Conservation (phyloP, 1,140 invertebrate genomes). For the Lasaia peninsularis region DNA sequence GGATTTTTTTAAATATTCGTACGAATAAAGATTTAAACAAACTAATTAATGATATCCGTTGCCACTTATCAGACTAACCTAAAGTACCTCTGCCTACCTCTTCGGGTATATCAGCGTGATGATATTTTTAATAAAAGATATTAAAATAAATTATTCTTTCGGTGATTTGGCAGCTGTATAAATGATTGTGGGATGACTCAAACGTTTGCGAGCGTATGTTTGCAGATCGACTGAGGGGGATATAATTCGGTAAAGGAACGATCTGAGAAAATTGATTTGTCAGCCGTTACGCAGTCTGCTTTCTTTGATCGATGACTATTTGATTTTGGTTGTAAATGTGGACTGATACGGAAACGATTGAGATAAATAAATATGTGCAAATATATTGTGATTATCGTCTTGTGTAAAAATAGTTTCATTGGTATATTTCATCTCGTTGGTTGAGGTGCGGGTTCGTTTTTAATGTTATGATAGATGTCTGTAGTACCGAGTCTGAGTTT, state of each 20-base stretch:
- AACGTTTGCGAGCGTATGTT: conserved; percentile 34
- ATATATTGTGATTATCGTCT: not conserved
- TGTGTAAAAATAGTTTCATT: too few relatives aligned
- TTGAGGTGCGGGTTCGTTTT: too few relatives aligned
- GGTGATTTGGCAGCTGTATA: conserved; percentile 29
- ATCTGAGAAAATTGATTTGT: conserved; percentile 69
- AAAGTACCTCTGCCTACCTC: too few relatives aligned
- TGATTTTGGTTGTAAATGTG: conserved; percentile 43
- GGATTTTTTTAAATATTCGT: too few relatives aligned
- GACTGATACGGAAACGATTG: conserved; percentile 16
- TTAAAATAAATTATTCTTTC: conserved; percentile 21
- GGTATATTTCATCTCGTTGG: too few relatives aligned
- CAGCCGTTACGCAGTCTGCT: conserved; percentile 51
- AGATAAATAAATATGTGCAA: not conserved
- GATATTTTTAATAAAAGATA: not conserved
- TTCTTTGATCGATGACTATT: conserved; percentile 59
- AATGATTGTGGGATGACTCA: conserved; percentile 36
- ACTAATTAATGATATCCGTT: too few relatives aligned
- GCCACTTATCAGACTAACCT: too few relatives aligned
- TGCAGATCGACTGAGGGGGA: conserved; percentile 36
- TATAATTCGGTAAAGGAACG: conserved; percentile 63
- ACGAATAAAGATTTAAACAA: too few relatives aligned
- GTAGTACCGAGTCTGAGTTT: too few relatives aligned
- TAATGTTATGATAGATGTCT: too few relatives aligned
- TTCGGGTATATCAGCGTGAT: too few relatives aligned